Base-by-base conservation (phyloP, 2,888 invertebrate species). In the Mycalesis mineus region DNA sequence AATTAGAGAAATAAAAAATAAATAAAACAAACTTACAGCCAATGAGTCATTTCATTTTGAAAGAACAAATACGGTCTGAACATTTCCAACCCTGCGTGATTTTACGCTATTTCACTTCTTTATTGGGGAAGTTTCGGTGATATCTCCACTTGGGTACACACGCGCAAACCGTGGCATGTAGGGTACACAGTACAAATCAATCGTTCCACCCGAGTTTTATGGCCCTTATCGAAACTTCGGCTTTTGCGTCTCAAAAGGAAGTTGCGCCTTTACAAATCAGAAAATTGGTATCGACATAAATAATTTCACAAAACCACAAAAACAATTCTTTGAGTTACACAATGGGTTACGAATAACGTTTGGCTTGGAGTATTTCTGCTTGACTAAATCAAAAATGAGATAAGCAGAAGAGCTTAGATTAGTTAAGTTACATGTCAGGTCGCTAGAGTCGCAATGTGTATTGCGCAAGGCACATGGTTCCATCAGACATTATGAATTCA, bases 61-160 rank as follows among this genome's bases (percentile, higher is more conserved):
- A 13, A 17, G n/a, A n/a, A n/a, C n/a, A n/a, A 40, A 40, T 7
- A 14, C 17, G n/a, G 42, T 11, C 13, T 13, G n/a, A 33, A 31
- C 15, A 42, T 42, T 49, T 28, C 39, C 44, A 7, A 31, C 36
- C 36, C 55, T 57, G 67, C 71, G 71, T 71, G 71, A 65, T 64
- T 60, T 49, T 36, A 36, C 48, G 71, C 72, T 67, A 75, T 84
- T 74, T 68, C 63, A 65, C 65, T 64, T 67, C 70, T 67, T 70
- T 65, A 67, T 70, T 70, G 70, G 70, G 74, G 75, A 68, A 68
- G 69, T 68, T 65, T 70, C 67, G 79, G 88, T 66, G 88, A 88
- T 87, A 82, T 88, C 88, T 72, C 88, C 78, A 68, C 68, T 65
- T 64, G 64, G 71, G 67, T 68, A 71, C 73, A 52, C 49, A 49